Percentiles rank a stretch among this genome's conserved stretches.
Conservation (phyloP, 2,888 invertebrate genomes). For the Metopia argyrocephala region DNA sequence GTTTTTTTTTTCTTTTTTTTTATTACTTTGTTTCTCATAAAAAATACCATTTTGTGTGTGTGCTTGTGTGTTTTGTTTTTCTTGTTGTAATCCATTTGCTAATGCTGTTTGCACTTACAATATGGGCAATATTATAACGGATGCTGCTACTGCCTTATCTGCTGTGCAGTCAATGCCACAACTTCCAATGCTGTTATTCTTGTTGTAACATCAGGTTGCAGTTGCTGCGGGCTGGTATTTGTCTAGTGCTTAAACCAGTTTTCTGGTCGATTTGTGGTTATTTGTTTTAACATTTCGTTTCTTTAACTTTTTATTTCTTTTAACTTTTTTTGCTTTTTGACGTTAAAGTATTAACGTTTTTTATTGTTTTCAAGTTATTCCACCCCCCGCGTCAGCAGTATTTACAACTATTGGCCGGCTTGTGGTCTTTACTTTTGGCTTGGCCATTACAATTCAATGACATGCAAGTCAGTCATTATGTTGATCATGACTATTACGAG, state of each 20-base stretch:
- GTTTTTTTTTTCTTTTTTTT: constrained; percentile 29
- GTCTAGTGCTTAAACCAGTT: constrained; percentile 51
- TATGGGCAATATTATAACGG: background rate
- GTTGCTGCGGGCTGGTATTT: constrained; percentile 39
- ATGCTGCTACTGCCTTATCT: background rate
- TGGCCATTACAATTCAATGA: constrained; percentile 36
- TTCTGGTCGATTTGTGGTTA: constrained; percentile 60
- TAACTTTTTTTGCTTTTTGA: background rate
- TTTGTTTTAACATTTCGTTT: constrained; percentile 53
- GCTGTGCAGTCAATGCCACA: background rate
- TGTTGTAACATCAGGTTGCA: background rate
- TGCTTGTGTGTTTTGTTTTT: no score
- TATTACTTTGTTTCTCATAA: background rate
- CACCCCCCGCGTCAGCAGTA: background rate
- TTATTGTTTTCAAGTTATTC: background rate
- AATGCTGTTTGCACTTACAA: background rate
- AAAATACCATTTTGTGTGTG: background rate
- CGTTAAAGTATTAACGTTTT: background rate
- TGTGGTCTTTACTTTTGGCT: background rate
- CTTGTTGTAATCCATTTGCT: background rate
- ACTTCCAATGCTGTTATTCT: background rate
- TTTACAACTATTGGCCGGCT: no score
- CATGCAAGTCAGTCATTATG: constrained; percentile 32
- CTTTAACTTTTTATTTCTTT: constrained; percentile 22
- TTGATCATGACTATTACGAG: constrained; percentile 27